phyloP scores from a whole-genome alignment of 2,797 vertebrate species.

The Helicolenus hilgendorfi region DNA sequence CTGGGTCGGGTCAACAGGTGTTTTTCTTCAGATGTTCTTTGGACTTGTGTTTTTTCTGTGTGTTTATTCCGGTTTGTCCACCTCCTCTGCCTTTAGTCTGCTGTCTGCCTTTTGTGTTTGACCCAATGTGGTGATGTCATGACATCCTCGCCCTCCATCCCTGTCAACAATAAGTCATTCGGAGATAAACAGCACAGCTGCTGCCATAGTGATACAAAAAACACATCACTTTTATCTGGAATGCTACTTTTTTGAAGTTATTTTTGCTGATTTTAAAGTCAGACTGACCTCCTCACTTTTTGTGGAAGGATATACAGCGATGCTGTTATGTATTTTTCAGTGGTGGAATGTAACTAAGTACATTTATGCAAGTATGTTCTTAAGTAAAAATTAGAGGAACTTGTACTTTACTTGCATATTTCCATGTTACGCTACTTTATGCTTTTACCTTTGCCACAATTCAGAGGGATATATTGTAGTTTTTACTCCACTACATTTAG shows the following conservation, averaged over 20 bases:
- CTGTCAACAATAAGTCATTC: background rate
- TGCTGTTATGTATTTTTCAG: background rate
- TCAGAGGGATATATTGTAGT: background rate
- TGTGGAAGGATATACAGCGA: background rate
- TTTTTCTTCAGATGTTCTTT: slow-evolving; percentile 25
- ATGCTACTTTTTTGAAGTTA: background rate
- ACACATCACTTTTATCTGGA: background rate
- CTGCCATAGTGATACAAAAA: background rate
- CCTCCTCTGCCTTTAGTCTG: slow-evolving; percentile 8
- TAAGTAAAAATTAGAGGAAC: background rate
- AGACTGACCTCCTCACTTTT: background rate
- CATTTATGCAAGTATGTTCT: background rate
- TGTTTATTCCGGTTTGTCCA: slow-evolving; percentile 6
- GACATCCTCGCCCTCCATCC: background rate
- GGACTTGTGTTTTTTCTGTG: background rate
- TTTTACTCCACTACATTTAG: background rate
- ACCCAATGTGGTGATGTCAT: slow-evolving; percentile 12
- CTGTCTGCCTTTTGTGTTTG: slow-evolving; percentile 7
- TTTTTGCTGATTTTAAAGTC: background rate
- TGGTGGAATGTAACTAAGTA: background rate
- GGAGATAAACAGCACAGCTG: background rate
- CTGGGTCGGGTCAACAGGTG: slow-evolving; percentile 43
- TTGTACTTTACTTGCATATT: background rate
- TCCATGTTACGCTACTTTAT: no score
- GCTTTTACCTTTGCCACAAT: background rate